Conservation (phyloP, 2,797 vertebrate species). For the Microcaecilia unicolor region DNA sequence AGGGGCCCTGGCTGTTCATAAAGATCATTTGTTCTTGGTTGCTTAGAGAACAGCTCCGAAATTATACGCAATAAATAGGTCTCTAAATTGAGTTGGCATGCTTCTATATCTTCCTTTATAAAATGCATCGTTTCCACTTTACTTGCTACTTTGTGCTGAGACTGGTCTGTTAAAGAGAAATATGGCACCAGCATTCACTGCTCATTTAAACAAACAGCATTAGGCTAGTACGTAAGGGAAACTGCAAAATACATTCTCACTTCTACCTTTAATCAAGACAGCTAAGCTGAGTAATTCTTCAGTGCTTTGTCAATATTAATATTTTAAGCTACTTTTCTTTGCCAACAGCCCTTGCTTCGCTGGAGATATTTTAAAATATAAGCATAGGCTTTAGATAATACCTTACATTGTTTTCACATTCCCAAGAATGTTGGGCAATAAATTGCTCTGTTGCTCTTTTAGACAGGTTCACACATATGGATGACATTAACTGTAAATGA, state of each 20-base stretch:
- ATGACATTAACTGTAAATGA: no score
- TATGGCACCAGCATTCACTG: constrained; percentile 41
- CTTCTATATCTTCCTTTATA: constrained; percentile 31
- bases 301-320: constrained; percentile 42
- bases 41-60: constrained; percentile 39
- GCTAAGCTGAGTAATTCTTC: constrained; percentile 27
- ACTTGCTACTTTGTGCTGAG: constrained; percentile 38
- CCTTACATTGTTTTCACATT: no score
- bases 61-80: constrained; percentile 40
- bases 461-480: no score
- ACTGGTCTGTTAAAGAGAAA: constrained; percentile 43
- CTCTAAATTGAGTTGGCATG: constrained; percentile 35
- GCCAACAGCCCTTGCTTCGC: neutral
- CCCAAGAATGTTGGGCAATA: no score
- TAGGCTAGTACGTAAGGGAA: constrained; percentile 44
- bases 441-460: no score
- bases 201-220: constrained; percentile 50
- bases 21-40: constrained; percentile 27
- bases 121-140: constrained; percentile 40
- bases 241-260: constrained; percentile 30
- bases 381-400: fast-evolving
- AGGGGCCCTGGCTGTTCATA: no score
- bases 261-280: constrained; percentile 45
- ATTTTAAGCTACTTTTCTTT: constrained; percentile 37
- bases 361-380: constrained; percentile 6